Percentiles rank a stretch among this genome's conserved stretches.
Conservation (phyloP, 2,888 invertebrate species). For the Melanophora roralis region DNA sequence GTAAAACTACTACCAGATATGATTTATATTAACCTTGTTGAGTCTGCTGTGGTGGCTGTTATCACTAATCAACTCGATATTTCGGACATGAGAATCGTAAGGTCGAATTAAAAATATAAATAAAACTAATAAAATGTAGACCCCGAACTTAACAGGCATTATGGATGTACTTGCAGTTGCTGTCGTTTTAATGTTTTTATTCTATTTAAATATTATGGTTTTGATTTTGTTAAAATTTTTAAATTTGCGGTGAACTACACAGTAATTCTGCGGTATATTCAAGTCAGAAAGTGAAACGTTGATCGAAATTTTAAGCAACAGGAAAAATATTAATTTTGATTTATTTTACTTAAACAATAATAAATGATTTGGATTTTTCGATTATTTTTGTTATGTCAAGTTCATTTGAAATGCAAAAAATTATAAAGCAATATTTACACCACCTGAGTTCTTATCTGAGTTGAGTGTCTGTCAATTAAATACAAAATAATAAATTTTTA, state of each 20-base stretch:
- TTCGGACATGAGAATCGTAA: constrained; percentile 14
- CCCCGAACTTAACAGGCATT: constrained; percentile 49
- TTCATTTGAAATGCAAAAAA: constrained; percentile 41
- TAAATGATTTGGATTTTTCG: constrained; percentile 16
- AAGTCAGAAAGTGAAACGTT: constrained; percentile 9
- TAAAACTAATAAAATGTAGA: constrained; percentile 36
- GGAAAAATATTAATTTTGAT: constrained; percentile 11
- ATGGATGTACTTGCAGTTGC: not conserved
- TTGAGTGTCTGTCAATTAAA: too few species aligned
- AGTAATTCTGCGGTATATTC: not conserved
- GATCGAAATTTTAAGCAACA: constrained; percentile 4
- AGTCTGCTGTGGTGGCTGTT: not conserved
- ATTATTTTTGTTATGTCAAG: constrained; percentile 51
- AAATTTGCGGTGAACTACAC: too few species aligned
- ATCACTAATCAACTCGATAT: constrained; percentile 8
- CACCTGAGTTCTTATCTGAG: too few species aligned
- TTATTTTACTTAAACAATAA: constrained; percentile 26
- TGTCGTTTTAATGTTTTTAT: not conserved
- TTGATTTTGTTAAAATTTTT: not conserved
- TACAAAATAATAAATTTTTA: too few species aligned
- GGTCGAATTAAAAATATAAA: constrained; percentile 30
- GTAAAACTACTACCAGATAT: too few species aligned
- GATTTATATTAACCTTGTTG: constrained; percentile 3
- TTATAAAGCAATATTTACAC: constrained; percentile 31
- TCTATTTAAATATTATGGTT: not conserved